phyloP scores from a whole-genome alignment of 1,140 invertebrate genomes.

The Aplysia californica region DNA sequence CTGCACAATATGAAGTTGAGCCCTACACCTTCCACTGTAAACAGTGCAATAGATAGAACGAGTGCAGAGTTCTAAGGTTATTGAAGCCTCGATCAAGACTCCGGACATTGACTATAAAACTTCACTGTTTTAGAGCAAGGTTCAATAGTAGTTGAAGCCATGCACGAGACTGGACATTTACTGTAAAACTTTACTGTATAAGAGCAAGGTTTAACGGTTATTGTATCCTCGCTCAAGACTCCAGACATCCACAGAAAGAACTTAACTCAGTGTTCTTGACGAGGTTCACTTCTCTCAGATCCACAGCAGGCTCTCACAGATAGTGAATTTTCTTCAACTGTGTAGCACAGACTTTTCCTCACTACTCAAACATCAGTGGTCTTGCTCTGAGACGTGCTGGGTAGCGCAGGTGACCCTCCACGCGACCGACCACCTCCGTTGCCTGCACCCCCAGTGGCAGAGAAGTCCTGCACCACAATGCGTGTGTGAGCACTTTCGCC shows the following conservation, averaged over 20 bases:
- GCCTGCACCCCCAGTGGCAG: neutral
- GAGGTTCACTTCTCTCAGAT: neutral
- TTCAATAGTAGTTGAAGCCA: too few relatives aligned
- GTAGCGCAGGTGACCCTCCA: conserved; percentile 19
- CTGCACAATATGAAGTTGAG: too few relatives aligned
- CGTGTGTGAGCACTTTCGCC: conserved; percentile 15
- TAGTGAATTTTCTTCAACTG: neutral
- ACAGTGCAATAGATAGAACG: too few relatives aligned
- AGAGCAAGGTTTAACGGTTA: too few relatives aligned
- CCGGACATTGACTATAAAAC: too few relatives aligned
- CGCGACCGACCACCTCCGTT: conserved; percentile 11
- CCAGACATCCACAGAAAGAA: neutral
- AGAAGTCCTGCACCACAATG: conserved; percentile 21
- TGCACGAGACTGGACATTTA: neutral
- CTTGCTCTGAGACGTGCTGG: neutral
- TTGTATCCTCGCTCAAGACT: neutral
- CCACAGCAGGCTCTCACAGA: neutral
- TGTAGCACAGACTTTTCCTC: neutral
- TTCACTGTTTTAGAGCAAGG: too few relatives aligned
- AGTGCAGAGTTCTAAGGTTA: too few relatives aligned
- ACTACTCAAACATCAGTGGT: conserved; percentile 11
- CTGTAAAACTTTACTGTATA: neutral
- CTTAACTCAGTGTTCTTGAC: neutral
- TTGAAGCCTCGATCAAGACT: too few relatives aligned
- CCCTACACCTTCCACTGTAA: too few relatives aligned